Base-by-base conservation (phyloP, 2,113 vertebrate genomes). In the Opisthocomus hoazin region DNA sequence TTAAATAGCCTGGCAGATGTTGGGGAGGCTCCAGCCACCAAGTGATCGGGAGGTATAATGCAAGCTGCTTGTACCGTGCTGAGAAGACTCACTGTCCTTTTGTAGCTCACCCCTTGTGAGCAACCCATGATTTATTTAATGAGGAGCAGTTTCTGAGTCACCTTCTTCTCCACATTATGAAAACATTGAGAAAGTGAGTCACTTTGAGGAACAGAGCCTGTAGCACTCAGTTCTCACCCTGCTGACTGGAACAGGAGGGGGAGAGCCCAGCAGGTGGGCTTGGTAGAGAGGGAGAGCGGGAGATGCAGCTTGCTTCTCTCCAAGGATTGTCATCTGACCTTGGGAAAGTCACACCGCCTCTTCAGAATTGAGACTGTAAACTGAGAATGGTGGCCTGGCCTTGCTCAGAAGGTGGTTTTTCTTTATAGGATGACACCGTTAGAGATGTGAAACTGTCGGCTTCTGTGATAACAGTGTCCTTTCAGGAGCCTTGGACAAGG, bases 171-270 rank as follows among this genome's bases (percentile, higher is more conserved):
- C 54, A 54, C 66, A 69, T 93, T 92, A 87, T 43, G 76, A 58
- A 95, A 96, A 94, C 89, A 89, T 74, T 87, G 96, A 21, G 89
- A 95, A 97, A 95, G 74, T 96, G 95, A 96, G 70, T 95, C 66
- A 96, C 87, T 91, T 65, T 50, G 77, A 87, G 78, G 78, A 95
- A 36, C 61, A n/a, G 65, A 95, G 91, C 87, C 89, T 84, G 23
- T 66, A 79, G 77, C 77, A 57, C 51, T 92, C 70, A 5, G 41
- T 87, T 94, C 92, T 93, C 80, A 57, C 90, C 57, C 70, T 2
- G 43, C 76, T 84, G 87, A 61, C 83, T 90, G 83, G 75, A 94
- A 68, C 23, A 87, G 75, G 56, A 93, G 5, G 26, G 39, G 80
- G 53, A 64, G 51, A 90, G 48, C 70, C 65, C 74, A 34, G 84